phyloP scores from a whole-genome alignment of 1,140 invertebrate species.

The Gonatopus flavifemur region DNA sequence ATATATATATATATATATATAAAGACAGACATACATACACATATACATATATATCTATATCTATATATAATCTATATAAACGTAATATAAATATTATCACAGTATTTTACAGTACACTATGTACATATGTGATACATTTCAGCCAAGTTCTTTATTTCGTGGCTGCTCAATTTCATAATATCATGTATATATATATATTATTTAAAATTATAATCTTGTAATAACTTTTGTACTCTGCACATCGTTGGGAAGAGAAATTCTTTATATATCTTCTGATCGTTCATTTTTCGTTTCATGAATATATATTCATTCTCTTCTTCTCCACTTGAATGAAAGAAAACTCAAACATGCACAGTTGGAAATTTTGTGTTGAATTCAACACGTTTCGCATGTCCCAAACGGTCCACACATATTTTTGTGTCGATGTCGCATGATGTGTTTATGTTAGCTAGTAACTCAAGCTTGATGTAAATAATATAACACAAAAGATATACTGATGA shows the following conservation, averaged over 20 bases:
- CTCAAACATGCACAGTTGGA: too few species aligned
- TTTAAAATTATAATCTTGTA: slow-evolving; percentile 32
- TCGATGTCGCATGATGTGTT: too few species aligned
- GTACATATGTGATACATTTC: slow-evolving; percentile 50
- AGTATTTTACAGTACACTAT: slow-evolving; percentile 56
- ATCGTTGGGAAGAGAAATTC: slow-evolving; percentile 28
- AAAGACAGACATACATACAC: not conserved
- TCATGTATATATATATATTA: too few species aligned
- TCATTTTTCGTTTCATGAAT: too few species aligned
- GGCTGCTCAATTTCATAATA: slow-evolving; percentile 30
- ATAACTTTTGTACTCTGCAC: slow-evolving; percentile 40
- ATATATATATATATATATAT: slow-evolving; percentile 1
- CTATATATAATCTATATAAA: slow-evolving; percentile 31
- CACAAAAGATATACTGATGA: too few species aligned
- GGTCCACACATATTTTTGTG: too few species aligned
- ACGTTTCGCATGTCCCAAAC: too few species aligned
- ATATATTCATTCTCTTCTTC: too few species aligned
- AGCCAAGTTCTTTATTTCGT: slow-evolving; percentile 21
- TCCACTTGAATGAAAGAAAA: too few species aligned
- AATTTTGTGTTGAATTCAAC: too few species aligned
- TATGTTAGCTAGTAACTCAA: too few species aligned
- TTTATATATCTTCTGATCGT: slow-evolving; percentile 3
- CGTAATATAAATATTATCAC: slow-evolving; percentile 57
- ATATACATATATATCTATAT: not conserved
- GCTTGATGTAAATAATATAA: too few species aligned